Base-by-base conservation (phyloP, 2,888 invertebrate species). In the Meandrusa payeni region DNA sequence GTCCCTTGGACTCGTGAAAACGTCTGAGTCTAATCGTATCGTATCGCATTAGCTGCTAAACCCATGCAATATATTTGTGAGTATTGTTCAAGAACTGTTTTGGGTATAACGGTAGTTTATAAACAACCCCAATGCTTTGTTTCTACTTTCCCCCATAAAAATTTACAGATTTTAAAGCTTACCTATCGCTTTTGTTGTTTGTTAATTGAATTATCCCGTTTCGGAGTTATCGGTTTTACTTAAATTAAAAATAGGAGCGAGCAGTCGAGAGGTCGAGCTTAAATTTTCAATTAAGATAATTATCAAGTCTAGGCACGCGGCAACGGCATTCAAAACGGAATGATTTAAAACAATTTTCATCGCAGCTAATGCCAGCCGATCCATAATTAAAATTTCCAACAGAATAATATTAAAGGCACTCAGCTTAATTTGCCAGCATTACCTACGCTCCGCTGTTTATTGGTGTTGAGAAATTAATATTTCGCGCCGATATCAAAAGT, bases 391-490 rank as follows among this genome's bases (percentile, higher is more conserved):
- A 78, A 80, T 79, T 69, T 75, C 64, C 69, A 66, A 66, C 74
- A 68, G 73, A 77, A 76, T 73, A 74, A 70, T 78, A 80, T 76
- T 74, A 75, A 74, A 78, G 76, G 81, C 76, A 76, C 80, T 83
- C 76, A 65, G 75, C 73, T 76, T 82, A 82, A 85, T 85, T 83
- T 82, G 78, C 77, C 76, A 69, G 77, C 71, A 80, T 81, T 83
- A 80, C 77, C 75, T 71, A 65, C 80, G 80, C 77, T 69, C 64
- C 68, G 65, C 46, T 74, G 76, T 78, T 82, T 76, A 83, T 82
- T 80, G 82, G 76, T 75, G 75, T 65, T 74, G 77, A 76, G 78
- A 85, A 82, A 87, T 85, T 87, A 87, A 87, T 86, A 86, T 85
- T 83, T 85, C 76, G 76, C 82, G 69, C 76, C 78, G 76, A 83